Evolutionary conservation across 2,888 invertebrate species (phyloP), one percentile per base, ranked within the genome.

Genomic region (Aleiodes alternator): DNA sequence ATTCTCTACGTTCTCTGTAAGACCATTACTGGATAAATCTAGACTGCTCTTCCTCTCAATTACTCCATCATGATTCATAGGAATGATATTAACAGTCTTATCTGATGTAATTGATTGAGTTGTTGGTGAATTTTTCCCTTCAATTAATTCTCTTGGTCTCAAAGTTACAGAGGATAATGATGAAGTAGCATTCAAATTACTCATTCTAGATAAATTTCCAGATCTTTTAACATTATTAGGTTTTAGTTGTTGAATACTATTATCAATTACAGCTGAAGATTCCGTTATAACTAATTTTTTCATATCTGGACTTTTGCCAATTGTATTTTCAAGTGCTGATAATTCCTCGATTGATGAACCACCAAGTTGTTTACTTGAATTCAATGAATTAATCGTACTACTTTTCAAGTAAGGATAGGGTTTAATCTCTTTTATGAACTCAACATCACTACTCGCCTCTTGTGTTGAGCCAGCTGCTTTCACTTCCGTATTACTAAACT

Each of bases 271-370:
- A n/a, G 82, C 82, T 3, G 86, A 84, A 1, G 87, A 76, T 71
- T 87, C 86, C 0, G 85, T 86, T 0, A 84, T 80, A 9, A 83
- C 69, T 8, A 81, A 78, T 56, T 85, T 83, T 50, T 82, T 82
- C n/a, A 82, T 82, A 0, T 80, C 76, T 4, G 82, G 74, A 48
- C 68, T 73, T 43, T 74, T 79, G 1, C 82, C 84, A 8, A 88
- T 87, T 3, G 85, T 86, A 69, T 88, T 88, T 61, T 87, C 86
- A 8, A 81, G 79, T 3, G 85, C 80, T 0, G 82, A 83, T 0
- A 79, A 78, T 59, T 86, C 86, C 29, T 86, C 82, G 1, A 81
- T 82, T 4, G 73, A 69, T 3, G 72, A 68, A 8, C 72, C 68
- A 1, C 72, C 70, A 9, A 31, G 7, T 43, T 61, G 7, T 43